These are phyloP conservation scores for Pseudeuparius sepicola DNA, from an alignment of 2,888 invertebrate species.

Conservation along the genomic window DNA sequence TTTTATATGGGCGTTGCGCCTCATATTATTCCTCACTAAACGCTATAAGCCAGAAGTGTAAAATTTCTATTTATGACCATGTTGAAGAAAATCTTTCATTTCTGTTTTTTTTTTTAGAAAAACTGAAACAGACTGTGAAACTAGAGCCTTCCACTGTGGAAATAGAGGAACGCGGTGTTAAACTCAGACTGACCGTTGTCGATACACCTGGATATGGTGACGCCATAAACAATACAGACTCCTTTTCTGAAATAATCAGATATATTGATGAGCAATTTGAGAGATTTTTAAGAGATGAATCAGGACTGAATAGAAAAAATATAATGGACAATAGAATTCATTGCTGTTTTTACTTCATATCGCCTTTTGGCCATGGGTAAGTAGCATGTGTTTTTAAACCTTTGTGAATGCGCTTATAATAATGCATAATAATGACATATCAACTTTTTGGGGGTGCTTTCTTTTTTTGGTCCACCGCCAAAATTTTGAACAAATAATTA, in stretches of 20 bases:
- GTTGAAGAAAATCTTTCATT: conserved; percentile 6
- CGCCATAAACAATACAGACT: conserved; percentile 88
- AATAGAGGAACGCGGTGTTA: conserved; percentile 92
- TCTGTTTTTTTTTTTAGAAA: conserved; percentile 48
- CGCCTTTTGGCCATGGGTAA: conserved; percentile 93
- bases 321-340: conserved; percentile 96
- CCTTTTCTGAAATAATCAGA: conserved; percentile 88
- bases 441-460: too few species aligned
- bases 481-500: too few species aligned
- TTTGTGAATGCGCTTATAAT: too few species aligned
- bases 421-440: too few species aligned
- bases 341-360: conserved; percentile 96
- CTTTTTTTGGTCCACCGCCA: too few species aligned
- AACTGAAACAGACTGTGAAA: conserved; percentile 85
- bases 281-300: conserved; percentile 82
- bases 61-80: too few species aligned
- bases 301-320: conserved; percentile 89
- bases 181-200: conserved; percentile 83
- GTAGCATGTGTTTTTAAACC: conserved; percentile 22
- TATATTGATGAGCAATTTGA: conserved; percentile 98
- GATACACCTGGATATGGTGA: conserved; percentile 96
- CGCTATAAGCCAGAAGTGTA: too few species aligned
- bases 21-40: too few species aligned
- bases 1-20: too few species aligned
- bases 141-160: conserved; percentile 93